phyloP scores from a whole-genome alignment of 2,888 invertebrate species.

The Drosophila maculinotata region DNA sequence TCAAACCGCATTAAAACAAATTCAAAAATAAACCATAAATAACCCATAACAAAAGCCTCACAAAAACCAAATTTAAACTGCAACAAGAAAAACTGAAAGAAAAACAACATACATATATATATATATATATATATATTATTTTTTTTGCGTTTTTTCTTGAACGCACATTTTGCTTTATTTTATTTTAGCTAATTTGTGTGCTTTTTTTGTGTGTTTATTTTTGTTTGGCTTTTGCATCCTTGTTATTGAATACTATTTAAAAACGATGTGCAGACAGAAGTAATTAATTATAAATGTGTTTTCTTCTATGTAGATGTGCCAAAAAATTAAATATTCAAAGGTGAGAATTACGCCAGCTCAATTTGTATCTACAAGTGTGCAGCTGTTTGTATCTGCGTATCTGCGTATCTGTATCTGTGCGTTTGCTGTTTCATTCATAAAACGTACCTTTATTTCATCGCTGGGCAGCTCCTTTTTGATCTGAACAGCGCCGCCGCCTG shows the following conservation, averaged over 20 bases:
- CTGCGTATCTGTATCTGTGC: not conserved
- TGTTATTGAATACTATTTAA: constrained; percentile 62
- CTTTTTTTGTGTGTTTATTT: constrained; percentile 9
- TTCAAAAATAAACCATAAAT: constrained; percentile 56
- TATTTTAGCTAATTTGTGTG: constrained; percentile 7
- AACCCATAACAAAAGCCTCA: constrained; percentile 31
- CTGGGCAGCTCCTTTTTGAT: constrained; percentile 89
- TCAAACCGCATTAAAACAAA: constrained; percentile 6
- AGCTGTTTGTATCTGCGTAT: not conserved
- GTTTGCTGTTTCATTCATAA: constrained; percentile 50
- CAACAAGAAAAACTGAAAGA: constrained; percentile 20
- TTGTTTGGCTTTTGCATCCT: constrained; percentile 54
- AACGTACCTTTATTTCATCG: constrained; percentile 91
- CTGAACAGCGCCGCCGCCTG: constrained; percentile 74
- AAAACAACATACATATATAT: constrained; percentile 11
- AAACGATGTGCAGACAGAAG: constrained; percentile 56
- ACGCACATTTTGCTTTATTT: constrained; percentile 31
- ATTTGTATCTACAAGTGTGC: constrained; percentile 1
- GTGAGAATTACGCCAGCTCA: constrained; percentile 37
- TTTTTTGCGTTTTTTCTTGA: constrained; percentile 17
- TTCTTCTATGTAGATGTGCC: constrained; percentile 22
- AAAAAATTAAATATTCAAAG: constrained; percentile 23
- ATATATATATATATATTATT: constrained; percentile 13
- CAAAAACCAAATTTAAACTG: constrained; percentile 27
- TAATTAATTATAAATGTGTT: constrained; percentile 60